Base-by-base conservation (phyloP, 2,113 vertebrate genomes). In the Scolopax mira region DNA sequence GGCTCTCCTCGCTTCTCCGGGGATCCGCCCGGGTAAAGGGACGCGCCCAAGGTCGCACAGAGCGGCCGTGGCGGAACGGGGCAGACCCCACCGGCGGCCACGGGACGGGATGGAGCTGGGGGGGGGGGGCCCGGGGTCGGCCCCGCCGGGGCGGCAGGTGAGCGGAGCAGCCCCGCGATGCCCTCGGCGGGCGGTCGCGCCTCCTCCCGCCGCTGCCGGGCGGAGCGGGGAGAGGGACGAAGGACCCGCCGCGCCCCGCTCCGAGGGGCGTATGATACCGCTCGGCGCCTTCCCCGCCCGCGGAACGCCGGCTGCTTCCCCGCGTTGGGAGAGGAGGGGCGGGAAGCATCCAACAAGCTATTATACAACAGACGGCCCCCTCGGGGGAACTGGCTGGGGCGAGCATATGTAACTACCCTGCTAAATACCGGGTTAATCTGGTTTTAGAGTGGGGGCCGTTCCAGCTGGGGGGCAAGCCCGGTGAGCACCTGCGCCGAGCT, bases 331-430 rank as follows among this genome's bases (percentile, higher is more conserved):
- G 37, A 46, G 52, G 33, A n/a, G 61, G 25, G 33, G n/a, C 42
- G 35, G 41, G 48, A 22, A 75, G 82, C 62, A 58, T 35, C 82
- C 57, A 28, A 33, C 14, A 4, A 74, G 30, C 35, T 81, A 64
- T 91, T 95, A 88, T 31, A 79, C 90, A 96, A 95, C 81, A 60
- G 51, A 58, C 46, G 9, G 78, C 58, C 89, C 66, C 69, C 66
- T 74, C 41, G n/a, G 49, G 88, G 88, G 28, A 60, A 78, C 51
- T 64, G 33, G 51, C 42, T 15, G 35, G 67, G 83, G 58, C 3
- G 30, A 79, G 31, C 37, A 11, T 81, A 89, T 96, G 89, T 90
- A 92, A 87, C 88, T 85, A 71, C 93, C 91, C 95, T 96, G 89
- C 85, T 94, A 95, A 96, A 93, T 77, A 89, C 83, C 84, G 15